Base-by-base conservation (phyloP, 1,140 invertebrate genomes). In the Heterodera schachtii region DNA sequence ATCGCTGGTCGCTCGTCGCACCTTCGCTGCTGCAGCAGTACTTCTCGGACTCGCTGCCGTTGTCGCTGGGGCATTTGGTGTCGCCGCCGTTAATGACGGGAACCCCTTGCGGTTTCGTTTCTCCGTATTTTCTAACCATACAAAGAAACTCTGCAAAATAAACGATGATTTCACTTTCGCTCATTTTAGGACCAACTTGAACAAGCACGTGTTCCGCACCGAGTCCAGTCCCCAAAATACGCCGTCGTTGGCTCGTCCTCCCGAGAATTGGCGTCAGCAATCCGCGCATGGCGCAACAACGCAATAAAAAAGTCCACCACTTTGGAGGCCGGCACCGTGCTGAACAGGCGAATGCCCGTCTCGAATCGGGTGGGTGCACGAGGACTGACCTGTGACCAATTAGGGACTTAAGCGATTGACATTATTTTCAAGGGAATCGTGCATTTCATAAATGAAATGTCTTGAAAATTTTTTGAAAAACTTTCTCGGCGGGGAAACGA, bases 281-380 rank as follows among this genome's bases (percentile, higher is more conserved):
- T 31, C 21, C 31, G 31, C 7, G 66, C 31, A 46, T 78, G 64
- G 31, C 44, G 21, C 16, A 78, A 13, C 13, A 70, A 19, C 11
- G 60, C 16, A 49, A 78, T 78, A 31, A 78, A 78, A 44, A 78
- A 49, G 66, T 78, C 76, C 66, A 78, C n/a, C 47, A 78, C 64
- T 47, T 67, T 66, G 19, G 52, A 21, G 31, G 43, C 21, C 21
- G 31, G 31, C 5, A 78, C 19, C 1, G 13, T 70, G 47, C 49
- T 52, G 66, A 78, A 78, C 31, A 78, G 76, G 4, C 49, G 66
- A 21, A 31, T 66, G n/a, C 76, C 76, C 7, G 47, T 52, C 31
- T 78, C 60, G 66, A 78, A 64, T 44, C 21, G 21, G 21, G 76
- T 78, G 9, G 76, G 70, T 16, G 16, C 11, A 16, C 57, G 57